Base-by-base conservation (phyloP, 1,140 invertebrate genomes). In the Anadara kagoshimensis region DNA sequence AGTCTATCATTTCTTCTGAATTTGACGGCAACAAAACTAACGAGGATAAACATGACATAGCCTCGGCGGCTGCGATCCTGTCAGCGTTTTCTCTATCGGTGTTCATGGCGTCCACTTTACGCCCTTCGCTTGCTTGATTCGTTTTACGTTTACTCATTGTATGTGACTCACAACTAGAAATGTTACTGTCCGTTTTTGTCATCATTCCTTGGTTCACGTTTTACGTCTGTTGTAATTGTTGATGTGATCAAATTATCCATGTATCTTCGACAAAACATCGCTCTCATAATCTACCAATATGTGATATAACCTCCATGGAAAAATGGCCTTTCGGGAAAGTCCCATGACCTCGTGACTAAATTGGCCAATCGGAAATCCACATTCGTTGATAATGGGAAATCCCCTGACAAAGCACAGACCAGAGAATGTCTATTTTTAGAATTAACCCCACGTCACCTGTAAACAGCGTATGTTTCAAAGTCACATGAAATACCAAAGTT, bases 291-390 rank as follows among this genome's bases (percentile, higher is more conserved):
- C 29, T 26, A 64, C 43, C 53, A 49, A 44, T 22, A 51, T 67
- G 66, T 24, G 14, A 61, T 57, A 53, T 49, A 62, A 69, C 73
- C 64, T 66, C 73, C 73, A 70, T 66, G 73, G 73, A 75, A 75
- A 75, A 75, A 75, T 65, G 62, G 73, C 73, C 65, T 75, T 63
- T 75, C 62, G 73, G 73, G 73, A 75, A 75, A 75, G 68, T 75
- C 73, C 73, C 73, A 54, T 26, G 47, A 22, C 59, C 73, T 70
- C 62, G 63, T 70, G 73, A 65, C 56, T 57, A 49, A 54, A 61
- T 66, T 16, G n/a, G 54, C 73, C 73, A 75, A 75, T 75, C 24
- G 41, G 8, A 66, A 45, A 26, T 16, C 14, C 16, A 1, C 47
- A 36, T 53, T 64, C 26, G 47, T 54, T 36, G 26, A 65, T 66